Base-by-base conservation (phyloP, 2,113 vertebrate species). In the Boleophthalmus pectinirostris region DNA sequence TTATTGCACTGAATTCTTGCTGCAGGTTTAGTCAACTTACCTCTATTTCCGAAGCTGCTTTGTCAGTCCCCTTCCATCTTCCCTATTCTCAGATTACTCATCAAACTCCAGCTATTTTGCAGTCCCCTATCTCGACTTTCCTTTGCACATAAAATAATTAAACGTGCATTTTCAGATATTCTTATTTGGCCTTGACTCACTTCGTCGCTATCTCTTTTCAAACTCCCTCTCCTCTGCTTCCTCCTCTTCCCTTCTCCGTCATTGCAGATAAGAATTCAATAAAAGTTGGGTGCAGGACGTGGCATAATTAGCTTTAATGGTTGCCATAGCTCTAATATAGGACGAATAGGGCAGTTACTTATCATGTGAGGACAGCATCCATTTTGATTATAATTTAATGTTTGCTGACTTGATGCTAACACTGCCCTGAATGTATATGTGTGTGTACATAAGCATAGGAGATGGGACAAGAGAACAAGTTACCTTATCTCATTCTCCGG, bases 321-420 rank as follows among this genome's bases (percentile, higher is more conserved):
- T 33, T 94, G 93, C 93, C n/a, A n/a, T 81, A 93, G 79, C 83
- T 93, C 94, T 97, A 2, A 94, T 10, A 96, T 95, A 84, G 94
- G 82, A 83, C 82, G 83, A 81, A 86, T 77, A 78, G 88, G 85
- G 79, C 85, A 93, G 94, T 92, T 90, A 93, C 97, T 98, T 98
- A 96, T 98, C 97, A 92, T 73, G 74, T 72, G 74, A 65, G 94
- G 94, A 93, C 96, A 95, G 94, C 94, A 93, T 93, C 93, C 77
- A 90, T 91, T 69, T 94, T 93, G 94, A 94, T 98, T 96, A 96
- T 96, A 97, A 96, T 95, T 96, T 95, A 94, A 95, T 98, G 96
- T 98, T 98, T 98, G 97, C 96, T 85, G 89, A 96, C 94, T 94
- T 94, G 95, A 96, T 94, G 95, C 82, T 85, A 45, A 14, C 47